phyloP scores from a whole-genome alignment of 2,797 vertebrate species.

The Carduelis carduelis region DNA sequence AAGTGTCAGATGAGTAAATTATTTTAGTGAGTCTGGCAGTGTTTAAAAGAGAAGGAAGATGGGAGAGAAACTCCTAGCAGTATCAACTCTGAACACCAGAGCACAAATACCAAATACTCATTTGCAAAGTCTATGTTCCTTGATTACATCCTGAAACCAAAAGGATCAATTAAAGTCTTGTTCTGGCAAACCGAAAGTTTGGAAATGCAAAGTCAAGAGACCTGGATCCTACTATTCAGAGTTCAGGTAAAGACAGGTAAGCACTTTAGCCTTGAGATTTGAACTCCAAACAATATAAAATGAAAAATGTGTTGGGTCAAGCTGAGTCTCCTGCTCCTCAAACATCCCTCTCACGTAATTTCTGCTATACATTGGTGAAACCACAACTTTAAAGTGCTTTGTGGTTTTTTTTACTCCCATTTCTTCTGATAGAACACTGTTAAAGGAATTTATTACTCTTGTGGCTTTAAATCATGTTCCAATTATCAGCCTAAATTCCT shows the following conservation, averaged over 20 bases:
- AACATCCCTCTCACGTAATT: not conserved
- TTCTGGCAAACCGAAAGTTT: not conserved
- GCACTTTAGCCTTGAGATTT: not conserved
- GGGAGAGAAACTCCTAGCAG: not conserved
- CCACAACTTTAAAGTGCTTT: not conserved
- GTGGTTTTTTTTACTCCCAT: not conserved
- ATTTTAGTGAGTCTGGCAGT: not conserved
- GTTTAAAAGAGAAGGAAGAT: not conserved
- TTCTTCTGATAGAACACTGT: not conserved
- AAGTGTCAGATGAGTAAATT: not conserved
- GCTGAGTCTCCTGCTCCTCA: not conserved
- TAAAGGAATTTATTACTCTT: not conserved
- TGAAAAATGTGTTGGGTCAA: not conserved
- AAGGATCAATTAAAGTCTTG: not conserved
- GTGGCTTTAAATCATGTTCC: constrained; percentile 2
- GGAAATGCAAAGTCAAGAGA: not conserved
- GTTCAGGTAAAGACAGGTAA: not conserved
- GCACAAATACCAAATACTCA: not conserved
- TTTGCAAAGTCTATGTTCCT: not conserved
- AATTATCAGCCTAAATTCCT: constrained; percentile 22
- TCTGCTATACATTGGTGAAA: not conserved
- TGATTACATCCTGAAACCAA: not conserved
- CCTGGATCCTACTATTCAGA: not conserved
- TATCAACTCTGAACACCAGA: not conserved
- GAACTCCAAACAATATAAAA: not conserved